These are phyloP conservation scores for Ormyrus rosae DNA, from an alignment of 2,888 invertebrate genomes.

Conservation along the genomic window DNA sequence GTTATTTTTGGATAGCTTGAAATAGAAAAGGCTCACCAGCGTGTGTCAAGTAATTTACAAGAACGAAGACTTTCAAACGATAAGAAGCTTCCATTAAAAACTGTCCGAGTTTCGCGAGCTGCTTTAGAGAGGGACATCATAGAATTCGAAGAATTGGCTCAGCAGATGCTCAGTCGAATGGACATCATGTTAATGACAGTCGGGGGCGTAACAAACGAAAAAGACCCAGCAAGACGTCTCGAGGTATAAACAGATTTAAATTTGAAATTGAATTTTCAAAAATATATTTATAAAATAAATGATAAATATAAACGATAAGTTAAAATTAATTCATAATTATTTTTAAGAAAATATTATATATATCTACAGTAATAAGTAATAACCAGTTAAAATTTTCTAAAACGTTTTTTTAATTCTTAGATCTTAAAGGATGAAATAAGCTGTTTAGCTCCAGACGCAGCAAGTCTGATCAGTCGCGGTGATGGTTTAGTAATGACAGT, in stretches of 20 bases:
- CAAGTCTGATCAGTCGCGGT: conserved; percentile 86
- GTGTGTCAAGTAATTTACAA: conserved; percentile 13
- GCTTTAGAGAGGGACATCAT: conserved; percentile 74
- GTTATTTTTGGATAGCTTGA: conserved; percentile 34
- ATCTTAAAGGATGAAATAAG: conserved; percentile 81
- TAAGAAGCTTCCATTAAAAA: conserved; percentile 41
- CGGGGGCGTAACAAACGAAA: conserved; percentile 79
- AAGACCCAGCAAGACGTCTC: conserved; percentile 80
- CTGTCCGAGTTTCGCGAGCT: conserved; percentile 69
- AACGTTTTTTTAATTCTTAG: conserved; percentile 69
- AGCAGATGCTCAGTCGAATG: conserved; percentile 78
- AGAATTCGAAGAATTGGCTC: conserved; percentile 76
- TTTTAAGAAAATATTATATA: conserved; percentile 3
- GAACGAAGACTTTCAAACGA: conserved; percentile 37
- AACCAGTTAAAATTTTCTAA: background rate
- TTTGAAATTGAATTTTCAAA: conserved; percentile 9
- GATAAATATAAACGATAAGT: background rate
- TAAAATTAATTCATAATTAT: background rate
- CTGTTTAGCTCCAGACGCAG: conserved; percentile 85
- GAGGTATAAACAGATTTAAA: conserved; percentile 75
- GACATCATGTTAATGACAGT: conserved; percentile 80
- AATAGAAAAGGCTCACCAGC: conserved; percentile 48
- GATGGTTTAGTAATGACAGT: conserved; percentile 85
- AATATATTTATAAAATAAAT: background rate
- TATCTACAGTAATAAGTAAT: background rate